Evolutionary conservation across 2,797 vertebrate species (phyloP).

Genomic region (Hybognathus amarus): DNA sequence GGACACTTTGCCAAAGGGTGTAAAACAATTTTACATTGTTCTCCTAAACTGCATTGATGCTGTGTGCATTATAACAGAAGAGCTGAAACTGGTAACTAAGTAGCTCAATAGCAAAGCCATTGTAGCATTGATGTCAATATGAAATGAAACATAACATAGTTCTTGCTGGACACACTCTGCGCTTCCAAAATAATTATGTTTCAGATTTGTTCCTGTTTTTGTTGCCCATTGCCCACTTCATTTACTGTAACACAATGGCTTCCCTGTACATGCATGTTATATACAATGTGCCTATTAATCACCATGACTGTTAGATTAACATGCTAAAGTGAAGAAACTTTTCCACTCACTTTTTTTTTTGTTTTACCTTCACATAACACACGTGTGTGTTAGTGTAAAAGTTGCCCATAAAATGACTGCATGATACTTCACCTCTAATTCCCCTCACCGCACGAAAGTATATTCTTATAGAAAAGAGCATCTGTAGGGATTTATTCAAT

Average conservation of each 20-base stretch:
- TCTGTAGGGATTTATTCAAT: slow-evolving; percentile 13
- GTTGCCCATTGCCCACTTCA: not conserved
- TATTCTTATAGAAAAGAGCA: slow-evolving; percentile 13
- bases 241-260: slow-evolving; percentile 16
- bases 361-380: not conserved
- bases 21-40: slow-evolving; percentile 18
- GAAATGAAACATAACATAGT: slow-evolving; percentile 10
- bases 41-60: not conserved
- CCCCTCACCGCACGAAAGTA: not conserved
- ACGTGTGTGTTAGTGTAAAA: not conserved
- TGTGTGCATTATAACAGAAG: slow-evolving; percentile 24
- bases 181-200: slow-evolving; percentile 29
- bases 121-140: slow-evolving; percentile 24
- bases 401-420: slow-evolving; percentile 17
- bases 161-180: slow-evolving; percentile 19
- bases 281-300: slow-evolving; percentile 41
- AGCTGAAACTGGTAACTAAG: slow-evolving; percentile 4
- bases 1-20: slow-evolving; percentile 30
- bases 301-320: slow-evolving; percentile 55
- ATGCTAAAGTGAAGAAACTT: not conserved
- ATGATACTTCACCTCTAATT: slow-evolving; percentile 12
- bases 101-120: slow-evolving; percentile 4
- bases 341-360: not conserved
- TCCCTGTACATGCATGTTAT: slow-evolving; percentile 27
- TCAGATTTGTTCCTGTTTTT: slow-evolving; percentile 13